These are phyloP conservation scores for Diorhabda carinulata DNA, from an alignment of 1,140 invertebrate species.

Conservation along the genomic window DNA sequence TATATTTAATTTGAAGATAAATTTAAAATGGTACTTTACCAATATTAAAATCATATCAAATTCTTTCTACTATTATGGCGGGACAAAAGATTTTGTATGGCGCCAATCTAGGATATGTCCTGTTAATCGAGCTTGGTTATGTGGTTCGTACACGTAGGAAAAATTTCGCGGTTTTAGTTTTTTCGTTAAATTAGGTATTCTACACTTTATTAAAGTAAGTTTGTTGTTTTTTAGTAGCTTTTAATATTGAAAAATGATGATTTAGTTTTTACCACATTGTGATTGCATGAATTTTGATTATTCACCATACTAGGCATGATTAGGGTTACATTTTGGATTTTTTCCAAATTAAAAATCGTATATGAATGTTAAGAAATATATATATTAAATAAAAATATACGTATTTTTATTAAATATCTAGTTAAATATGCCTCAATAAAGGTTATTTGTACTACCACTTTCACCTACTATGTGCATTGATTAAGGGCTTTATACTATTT, in stretches of 20 bases:
- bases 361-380: no score
- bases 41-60: neutral
- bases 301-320: neutral
- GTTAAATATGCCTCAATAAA: no score
- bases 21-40: no score
- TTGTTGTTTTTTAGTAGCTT: neutral
- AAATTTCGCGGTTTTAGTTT: constrained; percentile 14
- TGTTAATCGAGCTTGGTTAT: constrained; percentile 17
- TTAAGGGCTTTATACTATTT: no score
- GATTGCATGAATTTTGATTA: neutral
- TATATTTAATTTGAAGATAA: no score
- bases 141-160: constrained; percentile 19
- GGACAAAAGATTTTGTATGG: constrained; percentile 18
- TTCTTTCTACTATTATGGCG: constrained; percentile 10
- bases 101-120: constrained; percentile 8
- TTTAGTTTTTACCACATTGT: neutral
- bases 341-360: neutral
- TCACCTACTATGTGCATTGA: no score
- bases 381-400: no score
- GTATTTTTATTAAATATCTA: no score
- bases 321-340: neutral
- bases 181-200: neutral
- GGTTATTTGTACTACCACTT: no score
- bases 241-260: neutral
- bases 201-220: constrained; percentile 7